Conservation (phyloP, 2,888 invertebrate genomes). For the Octodonta nipae region DNA sequence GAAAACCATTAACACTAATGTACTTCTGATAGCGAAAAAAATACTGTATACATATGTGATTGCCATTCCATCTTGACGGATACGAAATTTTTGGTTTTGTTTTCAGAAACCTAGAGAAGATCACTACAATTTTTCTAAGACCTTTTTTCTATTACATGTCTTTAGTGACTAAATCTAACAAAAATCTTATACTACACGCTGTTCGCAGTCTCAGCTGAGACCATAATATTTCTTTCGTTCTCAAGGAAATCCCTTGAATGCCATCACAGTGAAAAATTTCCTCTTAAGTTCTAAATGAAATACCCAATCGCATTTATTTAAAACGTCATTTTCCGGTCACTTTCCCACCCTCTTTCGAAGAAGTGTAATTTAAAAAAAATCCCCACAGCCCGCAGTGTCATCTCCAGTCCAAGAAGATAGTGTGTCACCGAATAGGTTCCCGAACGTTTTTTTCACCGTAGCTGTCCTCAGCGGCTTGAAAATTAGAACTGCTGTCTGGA, state of each 20-base stretch:
- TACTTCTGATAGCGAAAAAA: too few relatives aligned
- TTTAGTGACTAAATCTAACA: too few relatives aligned
- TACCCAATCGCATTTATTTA: slow-evolving; percentile 33
- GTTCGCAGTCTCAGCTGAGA: too few relatives aligned
- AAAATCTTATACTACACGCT: too few relatives aligned
- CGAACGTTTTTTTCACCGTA: slow-evolving; percentile 4
- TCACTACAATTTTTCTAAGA: too few relatives aligned
- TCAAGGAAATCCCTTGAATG: background rate
- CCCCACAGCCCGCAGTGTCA: slow-evolving; percentile 20
- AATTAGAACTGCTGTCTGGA: slow-evolving; percentile 1
- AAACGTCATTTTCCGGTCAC: slow-evolving; percentile 26
- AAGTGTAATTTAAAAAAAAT: slow-evolving; percentile 33
- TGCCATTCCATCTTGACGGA: too few relatives aligned
- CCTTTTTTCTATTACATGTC: too few relatives aligned
- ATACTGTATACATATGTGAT: too few relatives aligned
- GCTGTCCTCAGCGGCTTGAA: background rate
- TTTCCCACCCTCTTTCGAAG: slow-evolving; percentile 19
- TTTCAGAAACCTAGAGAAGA: too few relatives aligned
- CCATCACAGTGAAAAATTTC: slow-evolving; percentile 21
- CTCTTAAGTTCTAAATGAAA: slow-evolving; percentile 22
- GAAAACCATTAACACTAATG: too few relatives aligned
- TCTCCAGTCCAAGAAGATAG: slow-evolving; percentile 13
- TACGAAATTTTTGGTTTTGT: too few relatives aligned
- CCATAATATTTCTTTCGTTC: too few relatives aligned
- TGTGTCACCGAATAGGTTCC: slow-evolving; percentile 4